A percentile compares a stretch with the other conserved stretches of the same genome.
phyloP scores from a whole-genome alignment of 53 echinoderm and acorn worm species.

The Echinarachnius parma region DNA sequence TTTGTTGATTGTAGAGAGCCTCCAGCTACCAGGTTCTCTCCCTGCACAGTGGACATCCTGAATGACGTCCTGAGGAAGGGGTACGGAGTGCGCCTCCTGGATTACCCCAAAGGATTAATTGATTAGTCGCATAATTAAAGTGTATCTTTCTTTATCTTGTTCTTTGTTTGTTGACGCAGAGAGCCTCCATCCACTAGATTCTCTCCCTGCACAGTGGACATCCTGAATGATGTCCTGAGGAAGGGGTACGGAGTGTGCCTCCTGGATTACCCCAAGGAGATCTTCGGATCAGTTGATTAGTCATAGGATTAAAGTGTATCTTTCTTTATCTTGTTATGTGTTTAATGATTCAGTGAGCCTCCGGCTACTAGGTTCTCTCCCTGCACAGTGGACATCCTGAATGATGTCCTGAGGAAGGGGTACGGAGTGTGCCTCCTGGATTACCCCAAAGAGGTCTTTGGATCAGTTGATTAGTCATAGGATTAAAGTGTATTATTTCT shows the following conservation, averaged over 20 bases:
- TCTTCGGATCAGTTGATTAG: constrained; percentile 71
- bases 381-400: constrained; percentile 1
- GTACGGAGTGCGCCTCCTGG: constrained; percentile 79
- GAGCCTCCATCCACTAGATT: constrained; percentile 4
- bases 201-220: constrained; percentile 10
- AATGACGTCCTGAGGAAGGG: constrained; percentile 22
- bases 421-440: constrained; percentile 86
- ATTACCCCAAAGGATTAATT: constrained; percentile 81
- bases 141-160: background rate
- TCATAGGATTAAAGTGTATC: too few relatives aligned
- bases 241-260: constrained; percentile 72
- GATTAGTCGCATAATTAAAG: background rate
- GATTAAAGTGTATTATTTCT: too few relatives aligned
- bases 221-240: constrained; percentile 5
- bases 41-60: constrained; percentile 4
- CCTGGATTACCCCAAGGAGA: constrained; percentile 79
- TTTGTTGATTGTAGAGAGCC: background rate
- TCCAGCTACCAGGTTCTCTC: constrained; percentile 7
- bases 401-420: constrained; percentile 20
- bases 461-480: too few relatives aligned
- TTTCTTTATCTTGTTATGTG: too few relatives aligned
- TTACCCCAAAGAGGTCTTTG: constrained; percentile 79
- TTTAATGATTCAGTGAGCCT: constrained; percentile 13
- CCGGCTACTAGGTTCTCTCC: constrained; percentile 9
- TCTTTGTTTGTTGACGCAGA: background rate